Conservation (phyloP, 2,113 vertebrate species). For the Vimba vimba region DNA sequence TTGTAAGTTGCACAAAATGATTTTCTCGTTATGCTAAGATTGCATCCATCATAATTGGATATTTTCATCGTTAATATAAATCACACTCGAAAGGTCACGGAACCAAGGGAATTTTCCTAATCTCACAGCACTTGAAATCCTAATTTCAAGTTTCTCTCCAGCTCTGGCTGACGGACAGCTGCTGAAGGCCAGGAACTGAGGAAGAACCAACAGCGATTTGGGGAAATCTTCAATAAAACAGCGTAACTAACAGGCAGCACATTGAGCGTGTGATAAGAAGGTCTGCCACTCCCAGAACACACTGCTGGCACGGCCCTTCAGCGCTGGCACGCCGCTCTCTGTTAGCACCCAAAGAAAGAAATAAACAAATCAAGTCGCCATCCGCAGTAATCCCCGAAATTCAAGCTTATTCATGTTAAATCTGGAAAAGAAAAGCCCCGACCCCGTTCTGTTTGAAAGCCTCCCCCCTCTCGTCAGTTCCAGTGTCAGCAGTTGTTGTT, state of each 20-base stretch:
- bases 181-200: constrained; percentile 19
- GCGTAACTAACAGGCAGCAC: constrained; percentile 50
- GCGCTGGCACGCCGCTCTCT: constrained; percentile 59
- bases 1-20: not conserved
- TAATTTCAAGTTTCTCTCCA: constrained; percentile 11
- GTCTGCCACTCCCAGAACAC: constrained; percentile 51
- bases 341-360: constrained; percentile 59
- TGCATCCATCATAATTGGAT: not conserved
- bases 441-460: constrained; percentile 32
- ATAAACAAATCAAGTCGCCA: constrained; percentile 57
- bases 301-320: constrained; percentile 54
- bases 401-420: constrained; percentile 62
- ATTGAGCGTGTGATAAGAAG: constrained; percentile 55
- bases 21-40: not conserved
- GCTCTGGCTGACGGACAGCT: constrained; percentile 38
- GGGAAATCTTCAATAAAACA: constrained; percentile 61
- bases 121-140: constrained; percentile 29
- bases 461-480: constrained; percentile 51
- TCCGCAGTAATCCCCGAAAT: constrained; percentile 61
- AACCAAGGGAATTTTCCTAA: constrained; percentile 6
- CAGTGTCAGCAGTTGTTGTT: constrained; percentile 51
- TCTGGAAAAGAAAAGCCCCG: constrained; percentile 55
- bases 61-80: not conserved
- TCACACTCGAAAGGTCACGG: not conserved
- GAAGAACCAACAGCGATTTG: constrained; percentile 41